Base-by-base conservation (phyloP, 2,113 vertebrate species). In the Aphyosemion australe region DNA sequence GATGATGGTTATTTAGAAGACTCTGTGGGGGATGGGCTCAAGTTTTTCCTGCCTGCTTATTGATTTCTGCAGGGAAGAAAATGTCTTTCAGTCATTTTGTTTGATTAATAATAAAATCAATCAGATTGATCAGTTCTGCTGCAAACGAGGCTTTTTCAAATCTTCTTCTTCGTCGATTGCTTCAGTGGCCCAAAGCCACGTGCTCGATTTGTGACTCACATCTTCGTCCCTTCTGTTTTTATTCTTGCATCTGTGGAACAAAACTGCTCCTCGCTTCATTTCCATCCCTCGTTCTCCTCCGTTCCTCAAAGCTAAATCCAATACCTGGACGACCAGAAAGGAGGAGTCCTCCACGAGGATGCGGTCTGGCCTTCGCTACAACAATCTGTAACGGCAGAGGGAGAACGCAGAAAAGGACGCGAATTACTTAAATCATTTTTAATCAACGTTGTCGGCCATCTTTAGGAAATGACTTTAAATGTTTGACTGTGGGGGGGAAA, bases 301-400 rank as follows among this genome's bases (percentile, higher is more conserved):
- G 63, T 68, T 64, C 64, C 67, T 83, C 54, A 65, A 73, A 82
- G 79, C 60, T 63, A 79, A 76, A 84, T 87, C 76, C 75, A 65
- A 79, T 75, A 82, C 39, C 31, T 37, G 55, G 77, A 69, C 16
- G 9, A 39, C n/a, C 37, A 65, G 59, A 83, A 74, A 41, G 65
- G 65, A 70, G 2, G 37, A 63, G 37, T 31, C n/a, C 13, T 72
- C 34, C 68, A 53, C 46, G 42, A 67, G 63, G 14, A 19, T 37
- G 39, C 59, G 13, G 37, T n/a, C 26, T 11, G 65, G 47, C 63
- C 60, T 54, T 61, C 49, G 20, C 49, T 46, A 12, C 26, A 56
- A 20, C 32, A 10, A 18, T 71, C 56, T 50, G 6, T 14, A 11
- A 55, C 47, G 26, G 26, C 34, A 37, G 34, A 10, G 34, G 9